Evolutionary conservation across 2,888 invertebrate genomes (phyloP).

Genomic region (Nomada goodeniana): DNA sequence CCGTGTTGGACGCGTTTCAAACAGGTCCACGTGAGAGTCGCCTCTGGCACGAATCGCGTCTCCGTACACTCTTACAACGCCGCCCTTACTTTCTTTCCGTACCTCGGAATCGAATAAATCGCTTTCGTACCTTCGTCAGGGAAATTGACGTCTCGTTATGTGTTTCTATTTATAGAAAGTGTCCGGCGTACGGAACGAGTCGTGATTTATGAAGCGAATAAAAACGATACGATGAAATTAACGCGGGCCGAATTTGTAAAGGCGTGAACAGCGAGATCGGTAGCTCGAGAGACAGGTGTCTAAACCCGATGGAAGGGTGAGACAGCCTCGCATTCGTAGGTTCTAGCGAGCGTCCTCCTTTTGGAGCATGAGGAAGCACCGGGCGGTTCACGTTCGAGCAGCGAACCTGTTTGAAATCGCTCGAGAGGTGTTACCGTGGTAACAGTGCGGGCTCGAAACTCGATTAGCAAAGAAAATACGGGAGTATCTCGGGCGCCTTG

Average conservation of each 20-base stretch:
- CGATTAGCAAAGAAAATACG: slow-evolving; percentile 81
- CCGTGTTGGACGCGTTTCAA: slow-evolving; percentile 68
- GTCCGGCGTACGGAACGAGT: neutral
- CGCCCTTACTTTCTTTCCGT: slow-evolving; percentile 22
- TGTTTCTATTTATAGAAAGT: slow-evolving; percentile 25
- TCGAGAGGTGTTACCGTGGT: slow-evolving; percentile 76
- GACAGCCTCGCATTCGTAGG: slow-evolving; percentile 17
- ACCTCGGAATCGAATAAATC: slow-evolving; percentile 53
- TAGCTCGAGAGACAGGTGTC: neutral
- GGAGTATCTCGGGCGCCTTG: slow-evolving; percentile 64
- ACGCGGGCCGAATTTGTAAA: slow-evolving; percentile 4
- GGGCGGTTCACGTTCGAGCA: slow-evolving; percentile 54
- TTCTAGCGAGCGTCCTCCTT: slow-evolving; percentile 38
- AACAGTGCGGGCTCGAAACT: slow-evolving; percentile 76
- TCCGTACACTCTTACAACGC: slow-evolving; percentile 34
- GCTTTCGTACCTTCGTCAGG: slow-evolving; percentile 35
- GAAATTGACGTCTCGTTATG: slow-evolving; percentile 48
- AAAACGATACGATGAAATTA: neutral
- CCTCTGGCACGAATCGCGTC: slow-evolving; percentile 67
- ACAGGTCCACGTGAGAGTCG: slow-evolving; percentile 65
- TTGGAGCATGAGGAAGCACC: slow-evolving; percentile 21
- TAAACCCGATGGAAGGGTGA: neutral
- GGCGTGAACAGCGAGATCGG: slow-evolving; percentile 23
- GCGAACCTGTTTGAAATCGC: slow-evolving; percentile 63
- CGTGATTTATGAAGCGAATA: too few relatives aligned